Evolutionary conservation across 2,113 vertebrate genomes (phyloP).

Genomic region (Periophthalmodon schlosseri): DNA sequence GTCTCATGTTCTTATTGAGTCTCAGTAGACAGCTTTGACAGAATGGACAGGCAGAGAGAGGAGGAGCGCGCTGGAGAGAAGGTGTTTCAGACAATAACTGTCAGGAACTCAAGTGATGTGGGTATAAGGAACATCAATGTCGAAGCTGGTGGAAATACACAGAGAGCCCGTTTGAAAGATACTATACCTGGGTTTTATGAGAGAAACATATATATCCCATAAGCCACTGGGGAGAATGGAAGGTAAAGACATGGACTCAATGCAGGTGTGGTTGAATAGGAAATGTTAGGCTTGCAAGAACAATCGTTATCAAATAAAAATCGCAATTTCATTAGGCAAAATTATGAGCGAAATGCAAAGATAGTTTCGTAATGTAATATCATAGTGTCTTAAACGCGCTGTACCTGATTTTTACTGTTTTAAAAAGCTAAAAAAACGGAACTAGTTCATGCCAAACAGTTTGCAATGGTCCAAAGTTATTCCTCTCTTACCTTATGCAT

Average conservation of each 20-base stretch:
- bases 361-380: no score
- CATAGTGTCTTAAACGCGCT: no score
- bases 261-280: not conserved
- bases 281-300: no score
- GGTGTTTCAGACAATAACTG: conserved; percentile 13
- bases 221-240: not conserved
- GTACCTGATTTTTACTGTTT: no score
- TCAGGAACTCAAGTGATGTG: conserved; percentile 11
- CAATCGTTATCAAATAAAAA: no score
- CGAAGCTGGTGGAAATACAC: not conserved
- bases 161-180: not conserved
- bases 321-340: no score
- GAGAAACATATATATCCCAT: not conserved
- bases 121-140: conserved; percentile 3
- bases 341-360: no score
- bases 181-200: not conserved
- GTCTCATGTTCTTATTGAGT: conserved; percentile 53
- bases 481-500: no score
- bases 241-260: not conserved
- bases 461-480: no score
- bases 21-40: conserved; percentile 67
- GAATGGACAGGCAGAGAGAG: conserved; percentile 58
- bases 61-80: conserved; percentile 55
- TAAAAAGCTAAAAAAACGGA: not conserved
- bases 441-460: not conserved